Percentiles rank a stretch among this genome's conserved stretches.
These are phyloP conservation scores for Cyclargus thomasi DNA, from an alignment of 1,140 invertebrate species.

Conservation along the genomic window DNA sequence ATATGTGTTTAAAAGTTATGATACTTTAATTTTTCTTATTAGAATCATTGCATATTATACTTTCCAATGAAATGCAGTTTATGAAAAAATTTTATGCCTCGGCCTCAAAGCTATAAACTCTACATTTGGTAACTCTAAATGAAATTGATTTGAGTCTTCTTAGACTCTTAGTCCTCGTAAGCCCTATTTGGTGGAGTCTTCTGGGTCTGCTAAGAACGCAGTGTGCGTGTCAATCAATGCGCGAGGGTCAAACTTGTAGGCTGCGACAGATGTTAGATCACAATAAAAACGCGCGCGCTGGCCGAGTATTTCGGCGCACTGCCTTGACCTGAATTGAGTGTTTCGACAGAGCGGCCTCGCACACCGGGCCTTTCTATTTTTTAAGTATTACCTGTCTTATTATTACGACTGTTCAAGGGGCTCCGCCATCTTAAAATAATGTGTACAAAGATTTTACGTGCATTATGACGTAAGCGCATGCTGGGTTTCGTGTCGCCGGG, in stretches of 20 bases:
- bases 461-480: neutral
- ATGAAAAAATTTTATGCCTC: too few relatives aligned
- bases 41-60: too few relatives aligned
- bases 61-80: too few relatives aligned
- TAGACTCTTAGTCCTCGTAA: too few relatives aligned
- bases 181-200: too few relatives aligned
- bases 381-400: slow-evolving; percentile 74
- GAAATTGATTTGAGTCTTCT: too few relatives aligned
- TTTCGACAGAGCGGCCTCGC: slow-evolving; percentile 73
- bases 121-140: too few relatives aligned
- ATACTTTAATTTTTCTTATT: too few relatives aligned
- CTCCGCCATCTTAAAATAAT: slow-evolving; percentile 62
- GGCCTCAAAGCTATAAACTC: too few relatives aligned
- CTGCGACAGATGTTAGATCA: slow-evolving; percentile 69
- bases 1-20: too few relatives aligned
- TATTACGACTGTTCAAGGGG: slow-evolving; percentile 65
- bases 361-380: slow-evolving; percentile 74
- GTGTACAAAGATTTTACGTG: slow-evolving; percentile 33
- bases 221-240: slow-evolving; percentile 21
- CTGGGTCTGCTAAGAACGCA: slow-evolving; percentile 13
- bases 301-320: slow-evolving; percentile 71
- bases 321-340: slow-evolving; percentile 71
- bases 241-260: slow-evolving; percentile 36
- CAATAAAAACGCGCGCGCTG: slow-evolving; percentile 71
- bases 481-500: neutral